phyloP scores from a whole-genome alignment of 2,888 invertebrate genomes.

The Cheilosia grossa region DNA sequence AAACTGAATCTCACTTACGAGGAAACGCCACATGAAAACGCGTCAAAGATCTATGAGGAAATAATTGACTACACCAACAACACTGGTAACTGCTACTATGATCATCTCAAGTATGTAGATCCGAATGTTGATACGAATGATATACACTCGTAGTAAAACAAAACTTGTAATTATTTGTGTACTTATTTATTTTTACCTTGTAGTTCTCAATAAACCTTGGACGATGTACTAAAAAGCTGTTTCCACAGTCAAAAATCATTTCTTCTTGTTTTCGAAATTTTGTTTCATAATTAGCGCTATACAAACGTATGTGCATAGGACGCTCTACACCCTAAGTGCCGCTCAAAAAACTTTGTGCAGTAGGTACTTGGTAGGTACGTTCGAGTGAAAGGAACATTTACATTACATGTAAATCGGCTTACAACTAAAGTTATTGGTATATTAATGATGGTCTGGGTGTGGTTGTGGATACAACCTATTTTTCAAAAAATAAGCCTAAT shows the following conservation, averaged over 20 bases:
- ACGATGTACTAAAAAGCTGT: not conserved
- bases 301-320: no score
- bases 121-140: conserved; percentile 38
- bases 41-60: conserved; percentile 80
- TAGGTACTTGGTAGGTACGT: no score
- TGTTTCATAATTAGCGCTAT: no score
- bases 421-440: no score
- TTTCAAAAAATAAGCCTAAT: no score
- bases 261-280: not conserved
- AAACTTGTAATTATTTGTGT: not conserved
- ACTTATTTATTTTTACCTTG: conserved; percentile 1
- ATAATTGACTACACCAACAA: conserved; percentile 76
- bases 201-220: not conserved
- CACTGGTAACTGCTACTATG: conserved; percentile 73
- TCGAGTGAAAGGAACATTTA: no score
- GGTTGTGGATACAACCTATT: no score
- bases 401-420: no score
- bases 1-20: conserved; percentile 80
- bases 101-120: conserved; percentile 73
- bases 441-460: no score
- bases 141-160: not conserved
- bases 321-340: no score
- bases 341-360: no score
- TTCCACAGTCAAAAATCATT: not conserved
- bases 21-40: conserved; percentile 76